Evolutionary conservation across 2,113 vertebrate species (phyloP), one percentile per base, ranked within the genome.

Genomic region (Notothenia rossii): DNA sequence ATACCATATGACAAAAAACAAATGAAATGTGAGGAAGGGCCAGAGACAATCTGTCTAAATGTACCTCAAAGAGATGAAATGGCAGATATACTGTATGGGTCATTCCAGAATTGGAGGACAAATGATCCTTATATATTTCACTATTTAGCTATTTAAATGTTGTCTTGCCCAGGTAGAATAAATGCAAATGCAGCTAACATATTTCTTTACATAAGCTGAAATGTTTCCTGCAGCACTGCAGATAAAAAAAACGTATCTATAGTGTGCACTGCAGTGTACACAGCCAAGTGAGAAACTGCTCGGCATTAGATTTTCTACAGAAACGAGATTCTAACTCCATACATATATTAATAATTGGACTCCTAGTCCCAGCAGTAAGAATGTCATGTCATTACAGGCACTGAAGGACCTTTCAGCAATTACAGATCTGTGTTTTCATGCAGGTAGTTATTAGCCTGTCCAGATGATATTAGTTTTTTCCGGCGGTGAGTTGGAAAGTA

Each of bases 301-400:
- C 15, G 29, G 6, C 18, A 18, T 11, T 33, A 29, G 29, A 15
- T 50, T 6, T 64, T 71, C 17, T 46, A 17, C 22, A 59, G 29
- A 67, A n/a, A 43, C 46, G 14, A 15, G 11, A 20, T 33, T 53
- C 3, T 15, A 65, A 36, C 53, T 3, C 3, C 53, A 43, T 46
- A 7, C 2, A 15, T 9, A 29, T 29, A 29, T 29, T 29, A 60
- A 7, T 29, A 20, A 5, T 45, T 20, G 3, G 20, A 64, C 60
- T 17, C 43, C 0, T 46, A 54, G 12, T 48, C 53, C 59, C 51
- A 67, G 18, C 9, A 62, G 14, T 40, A 45, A 40, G 22, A 64
- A 15, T 33, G 43, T 11, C 36, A 73, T 78, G 20, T 56, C 43
- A 56, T 61, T 69, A 78, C 56, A 2, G 13, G 5, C 45, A 29